phyloP scores from a whole-genome alignment of 2,888 invertebrate species.

The Steromphala cineraria region DNA sequence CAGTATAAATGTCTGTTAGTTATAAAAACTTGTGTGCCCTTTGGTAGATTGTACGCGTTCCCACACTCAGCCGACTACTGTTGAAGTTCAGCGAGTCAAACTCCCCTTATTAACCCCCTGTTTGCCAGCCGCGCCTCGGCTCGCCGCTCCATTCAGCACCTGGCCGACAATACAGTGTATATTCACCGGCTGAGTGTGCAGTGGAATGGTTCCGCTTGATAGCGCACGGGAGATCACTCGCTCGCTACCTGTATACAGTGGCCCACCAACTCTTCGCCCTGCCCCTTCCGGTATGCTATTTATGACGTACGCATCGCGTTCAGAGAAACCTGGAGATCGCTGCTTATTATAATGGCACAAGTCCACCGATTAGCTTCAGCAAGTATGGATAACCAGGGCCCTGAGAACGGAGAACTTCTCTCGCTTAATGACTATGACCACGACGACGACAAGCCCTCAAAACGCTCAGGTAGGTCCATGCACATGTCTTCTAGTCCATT shows the following conservation, averaged over 20 bases:
- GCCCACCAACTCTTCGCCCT: not conserved
- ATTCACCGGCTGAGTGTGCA: not conserved
- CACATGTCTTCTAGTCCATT: not conserved
- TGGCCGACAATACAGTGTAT: not conserved
- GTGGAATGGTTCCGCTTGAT: not conserved
- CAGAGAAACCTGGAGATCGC: not conserved
- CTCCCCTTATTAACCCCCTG: not conserved
- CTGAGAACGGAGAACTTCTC: slow-evolving; percentile 51
- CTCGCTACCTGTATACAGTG: slow-evolving; percentile 4
- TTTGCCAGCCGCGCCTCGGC: not conserved
- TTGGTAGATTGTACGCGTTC: not conserved
- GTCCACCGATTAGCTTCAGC: slow-evolving; percentile 24
- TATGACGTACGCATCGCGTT: not conserved
- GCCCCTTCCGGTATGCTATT: not conserved
- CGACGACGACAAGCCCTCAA: slow-evolving; percentile 28
- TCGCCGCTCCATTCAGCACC: not conserved
- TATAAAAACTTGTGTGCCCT: no score
- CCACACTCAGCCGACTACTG: not conserved
- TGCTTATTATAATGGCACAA: slow-evolving; percentile 26
- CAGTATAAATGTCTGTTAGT: no score
- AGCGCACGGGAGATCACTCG: not conserved
- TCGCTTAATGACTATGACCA: slow-evolving; percentile 45
- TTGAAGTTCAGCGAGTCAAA: not conserved
- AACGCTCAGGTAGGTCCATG: slow-evolving; percentile 5
- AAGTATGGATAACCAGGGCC: slow-evolving; percentile 35